These are phyloP conservation scores for Anaspis maculata DNA, from an alignment of 2,888 invertebrate species.

Conservation along the genomic window DNA sequence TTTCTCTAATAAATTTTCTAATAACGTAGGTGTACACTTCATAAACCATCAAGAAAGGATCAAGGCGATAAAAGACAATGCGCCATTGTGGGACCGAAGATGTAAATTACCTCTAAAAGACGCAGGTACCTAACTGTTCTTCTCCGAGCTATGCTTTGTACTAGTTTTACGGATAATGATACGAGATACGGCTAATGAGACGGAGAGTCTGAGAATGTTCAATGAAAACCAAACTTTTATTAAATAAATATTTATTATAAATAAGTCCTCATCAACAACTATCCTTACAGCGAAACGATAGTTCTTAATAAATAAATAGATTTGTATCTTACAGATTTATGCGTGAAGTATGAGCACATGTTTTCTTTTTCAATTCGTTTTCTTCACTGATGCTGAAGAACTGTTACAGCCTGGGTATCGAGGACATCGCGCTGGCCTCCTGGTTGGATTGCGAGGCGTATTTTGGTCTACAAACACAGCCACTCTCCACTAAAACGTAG, in stretches of 20 bases:
- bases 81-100: too few relatives aligned
- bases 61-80: too few relatives aligned
- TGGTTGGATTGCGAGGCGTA: constrained; percentile 35
- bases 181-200: too few relatives aligned
- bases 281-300: too few relatives aligned
- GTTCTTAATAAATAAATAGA: constrained; percentile 9
- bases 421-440: constrained; percentile 36
- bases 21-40: too few relatives aligned
- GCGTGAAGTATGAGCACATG: constrained; percentile 14
- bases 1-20: too few relatives aligned
- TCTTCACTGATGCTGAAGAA: too few relatives aligned
- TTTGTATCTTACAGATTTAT: constrained; percentile 12
- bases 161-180: background rate
- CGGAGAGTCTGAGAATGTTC: too few relatives aligned
- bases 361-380: constrained; percentile 1
- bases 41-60: too few relatives aligned
- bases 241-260: constrained; percentile 11
- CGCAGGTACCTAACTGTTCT: background rate
- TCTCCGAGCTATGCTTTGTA: background rate
- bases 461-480: constrained; percentile 75
- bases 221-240: constrained; percentile 3
- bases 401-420: constrained; percentile 37
- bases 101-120: background rate
- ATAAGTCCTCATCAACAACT: too few relatives aligned
- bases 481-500: constrained; percentile 90